Conservation (phyloP, 2,113 vertebrate genomes). For the Vidua chalybeata region DNA sequence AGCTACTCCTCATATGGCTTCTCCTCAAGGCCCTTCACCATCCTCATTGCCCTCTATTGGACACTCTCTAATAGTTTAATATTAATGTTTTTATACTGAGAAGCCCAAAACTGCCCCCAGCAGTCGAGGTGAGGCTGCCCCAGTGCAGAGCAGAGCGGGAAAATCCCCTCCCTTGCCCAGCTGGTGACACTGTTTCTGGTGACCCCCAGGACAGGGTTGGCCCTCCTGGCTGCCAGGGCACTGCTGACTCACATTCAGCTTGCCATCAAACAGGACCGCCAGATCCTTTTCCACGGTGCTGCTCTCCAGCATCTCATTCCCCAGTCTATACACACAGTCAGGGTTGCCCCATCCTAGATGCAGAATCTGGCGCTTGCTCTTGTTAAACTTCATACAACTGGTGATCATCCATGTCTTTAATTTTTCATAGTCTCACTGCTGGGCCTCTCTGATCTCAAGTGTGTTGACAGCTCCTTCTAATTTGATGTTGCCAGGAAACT, state of each 20-base stretch:
- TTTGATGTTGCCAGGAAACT: not conserved
- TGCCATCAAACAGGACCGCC: fast-evolving
- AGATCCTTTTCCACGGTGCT: fast-evolving
- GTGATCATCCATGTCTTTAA: too few relatives aligned
- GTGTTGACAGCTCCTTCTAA: not conserved
- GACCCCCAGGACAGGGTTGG: fast-evolving
- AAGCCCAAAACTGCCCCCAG: not conserved
- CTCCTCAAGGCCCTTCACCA: not conserved
- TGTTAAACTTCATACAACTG: not conserved
- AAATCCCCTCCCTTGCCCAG: not conserved
- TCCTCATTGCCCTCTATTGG: not conserved
- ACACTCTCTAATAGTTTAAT: not conserved
- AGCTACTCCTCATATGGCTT: not conserved
- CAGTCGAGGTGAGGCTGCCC: fast-evolving
- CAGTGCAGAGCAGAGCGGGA: not conserved
- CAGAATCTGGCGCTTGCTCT: not conserved
- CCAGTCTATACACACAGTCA: not conserved
- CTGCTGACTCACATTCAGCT: fast-evolving
- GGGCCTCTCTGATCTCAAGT: not conserved
- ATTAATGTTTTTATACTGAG: not conserved
- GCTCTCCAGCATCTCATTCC: not conserved
- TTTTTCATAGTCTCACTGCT: fast-evolving
- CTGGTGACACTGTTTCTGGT: not conserved
- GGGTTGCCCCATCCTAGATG: fast-evolving
- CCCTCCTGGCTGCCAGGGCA: not conserved